Evolutionary conservation across 1,140 invertebrate genomes (phyloP).

Genomic region (Zaprionus camerounensis): DNA sequence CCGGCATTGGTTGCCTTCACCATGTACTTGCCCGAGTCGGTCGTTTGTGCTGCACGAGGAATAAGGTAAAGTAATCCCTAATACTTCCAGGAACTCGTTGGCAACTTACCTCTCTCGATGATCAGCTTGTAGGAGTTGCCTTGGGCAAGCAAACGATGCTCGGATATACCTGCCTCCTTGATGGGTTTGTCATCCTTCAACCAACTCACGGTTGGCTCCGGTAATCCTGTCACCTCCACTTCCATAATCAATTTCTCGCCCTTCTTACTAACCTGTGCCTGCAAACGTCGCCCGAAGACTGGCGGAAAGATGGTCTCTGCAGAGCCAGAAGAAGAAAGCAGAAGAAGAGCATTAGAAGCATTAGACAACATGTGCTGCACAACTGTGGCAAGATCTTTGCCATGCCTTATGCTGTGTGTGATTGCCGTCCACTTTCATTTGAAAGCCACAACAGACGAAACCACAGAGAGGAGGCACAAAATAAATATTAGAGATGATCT

Average conservation of each 20-base stretch:
- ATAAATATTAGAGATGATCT: slow-evolving; percentile 48
- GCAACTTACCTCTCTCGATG: slow-evolving; percentile 88
- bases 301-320: slow-evolving; percentile 91
- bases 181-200: slow-evolving; percentile 89
- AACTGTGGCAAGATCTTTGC: slow-evolving; percentile 20
- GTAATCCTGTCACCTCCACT: slow-evolving; percentile 91
- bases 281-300: slow-evolving; percentile 91
- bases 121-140: slow-evolving; percentile 88
- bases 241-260: slow-evolving; percentile 91
- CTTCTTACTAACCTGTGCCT: slow-evolving; percentile 90
- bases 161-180: slow-evolving; percentile 83
- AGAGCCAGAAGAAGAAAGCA: slow-evolving; percentile 1
- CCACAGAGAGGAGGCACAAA: slow-evolving; percentile 22
- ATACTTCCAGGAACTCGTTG: neutral
- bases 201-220: slow-evolving; percentile 90
- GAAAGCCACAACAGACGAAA: slow-evolving; percentile 35
- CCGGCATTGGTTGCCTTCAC: slow-evolving; percentile 89
- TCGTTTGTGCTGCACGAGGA: slow-evolving; percentile 79
- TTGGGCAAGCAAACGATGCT: slow-evolving; percentile 86
- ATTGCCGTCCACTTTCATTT: slow-evolving; percentile 38
- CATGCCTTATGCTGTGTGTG: neutral
- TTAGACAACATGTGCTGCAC: slow-evolving; percentile 23
- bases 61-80: slow-evolving; percentile 1
- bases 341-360: slow-evolving; percentile 17
- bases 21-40: slow-evolving; percentile 90